Evolutionary conservation across 2,113 vertebrate genomes (phyloP).

Genomic region (Melanerpes formicivorus): DNA sequence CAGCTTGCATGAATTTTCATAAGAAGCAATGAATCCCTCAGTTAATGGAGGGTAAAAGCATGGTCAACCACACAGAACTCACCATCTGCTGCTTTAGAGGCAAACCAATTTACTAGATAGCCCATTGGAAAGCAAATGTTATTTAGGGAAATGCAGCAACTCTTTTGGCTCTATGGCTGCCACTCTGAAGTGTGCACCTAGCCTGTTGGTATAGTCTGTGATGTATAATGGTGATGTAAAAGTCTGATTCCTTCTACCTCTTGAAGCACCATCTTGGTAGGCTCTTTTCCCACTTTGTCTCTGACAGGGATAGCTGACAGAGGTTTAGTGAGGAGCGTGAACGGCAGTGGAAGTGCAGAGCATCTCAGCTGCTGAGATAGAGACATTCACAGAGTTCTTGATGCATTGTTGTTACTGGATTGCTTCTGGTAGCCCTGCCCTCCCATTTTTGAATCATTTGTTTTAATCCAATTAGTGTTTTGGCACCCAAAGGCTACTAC

Average conservation of each 20-base stretch:
- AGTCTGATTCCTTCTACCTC: neutral
- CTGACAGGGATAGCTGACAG: neutral
- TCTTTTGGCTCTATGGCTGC: neutral
- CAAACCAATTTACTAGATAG: neutral
- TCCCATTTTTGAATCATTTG: neutral
- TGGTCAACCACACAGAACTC: neutral
- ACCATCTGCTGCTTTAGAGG: neutral
- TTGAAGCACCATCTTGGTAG: neutral
- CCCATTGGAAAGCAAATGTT: neutral
- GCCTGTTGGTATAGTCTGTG: neutral
- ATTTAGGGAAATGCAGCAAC: neutral
- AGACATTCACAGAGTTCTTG: neutral
- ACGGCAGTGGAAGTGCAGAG: neutral
- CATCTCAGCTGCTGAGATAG: neutral
- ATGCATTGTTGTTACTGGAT: neutral
- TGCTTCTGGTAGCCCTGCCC: neutral
- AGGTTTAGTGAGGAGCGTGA: neutral
- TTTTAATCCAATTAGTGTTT: neutral
- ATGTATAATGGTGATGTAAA: neutral
- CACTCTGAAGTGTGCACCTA: neutral
- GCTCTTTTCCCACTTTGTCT: neutral
- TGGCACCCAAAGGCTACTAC: neutral
- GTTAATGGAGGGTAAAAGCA: neutral
- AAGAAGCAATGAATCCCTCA: neutral
- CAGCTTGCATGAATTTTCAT: neutral